Evolutionary conservation across 2,888 invertebrate genomes (phyloP).

Genomic region (Liposcelis brunnea): DNA sequence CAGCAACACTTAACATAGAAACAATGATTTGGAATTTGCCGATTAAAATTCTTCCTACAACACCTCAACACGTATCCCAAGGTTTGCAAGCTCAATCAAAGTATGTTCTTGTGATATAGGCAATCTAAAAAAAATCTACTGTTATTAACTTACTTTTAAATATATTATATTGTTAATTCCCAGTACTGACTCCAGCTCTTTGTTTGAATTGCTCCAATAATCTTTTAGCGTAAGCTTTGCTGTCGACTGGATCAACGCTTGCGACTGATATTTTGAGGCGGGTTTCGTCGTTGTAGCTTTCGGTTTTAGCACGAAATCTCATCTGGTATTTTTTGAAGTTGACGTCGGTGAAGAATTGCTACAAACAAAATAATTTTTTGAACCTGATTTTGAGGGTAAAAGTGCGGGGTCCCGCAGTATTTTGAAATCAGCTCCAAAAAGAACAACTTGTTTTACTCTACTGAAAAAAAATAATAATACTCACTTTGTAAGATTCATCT

Average conservation of each 20-base stretch:
- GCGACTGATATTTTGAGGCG: constrained; percentile 60
- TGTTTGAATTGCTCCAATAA: constrained; percentile 52
- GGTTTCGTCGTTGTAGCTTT: constrained; percentile 76
- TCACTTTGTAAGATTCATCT: constrained; percentile 4
- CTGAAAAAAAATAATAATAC: neutral
- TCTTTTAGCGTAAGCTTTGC: constrained; percentile 53
- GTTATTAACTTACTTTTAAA: neutral
- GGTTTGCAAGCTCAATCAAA: constrained; percentile 28
- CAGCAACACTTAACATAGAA: constrained; percentile 74
- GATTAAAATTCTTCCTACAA: constrained; percentile 81
- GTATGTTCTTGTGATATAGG: constrained; percentile 22
- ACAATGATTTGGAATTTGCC: constrained; percentile 99
- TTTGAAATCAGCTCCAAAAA: too few species aligned
- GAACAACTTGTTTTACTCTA: too few species aligned
- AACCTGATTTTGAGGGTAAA: too few species aligned
- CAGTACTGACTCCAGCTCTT: constrained; percentile 35
- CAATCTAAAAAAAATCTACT: neutral
- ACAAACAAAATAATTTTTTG: neutral
- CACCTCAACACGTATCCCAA: constrained; percentile 63
- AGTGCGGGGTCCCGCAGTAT: too few species aligned
- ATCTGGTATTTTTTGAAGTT: constrained; percentile 67
- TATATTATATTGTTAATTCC: neutral
- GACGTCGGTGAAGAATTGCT: constrained; percentile 40
- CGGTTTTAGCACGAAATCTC: constrained; percentile 73
- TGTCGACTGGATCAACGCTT: constrained; percentile 52